Percentiles rank a stretch among this genome's conserved stretches.
Conservation (phyloP, 1,140 invertebrate genomes). For the Venturia canescens region DNA sequence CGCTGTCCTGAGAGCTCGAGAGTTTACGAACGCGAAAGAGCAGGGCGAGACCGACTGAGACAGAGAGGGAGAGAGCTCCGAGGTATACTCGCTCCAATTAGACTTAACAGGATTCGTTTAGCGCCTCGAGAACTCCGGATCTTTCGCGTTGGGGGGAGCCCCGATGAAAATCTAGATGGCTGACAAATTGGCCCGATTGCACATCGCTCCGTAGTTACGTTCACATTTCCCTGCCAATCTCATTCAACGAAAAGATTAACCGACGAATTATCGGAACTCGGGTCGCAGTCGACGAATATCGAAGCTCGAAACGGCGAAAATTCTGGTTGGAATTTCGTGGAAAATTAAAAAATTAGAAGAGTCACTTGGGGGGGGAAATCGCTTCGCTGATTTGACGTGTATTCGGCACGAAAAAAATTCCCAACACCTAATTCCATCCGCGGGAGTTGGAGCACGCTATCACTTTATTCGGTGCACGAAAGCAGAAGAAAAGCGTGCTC, state of each 20-base stretch:
- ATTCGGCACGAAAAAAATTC: too few species aligned
- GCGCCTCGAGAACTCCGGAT: constrained; percentile 38
- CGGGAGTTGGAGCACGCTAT: too few species aligned
- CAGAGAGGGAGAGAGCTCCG: constrained; percentile 4
- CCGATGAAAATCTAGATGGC: constrained; percentile 39
- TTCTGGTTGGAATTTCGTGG: too few species aligned
- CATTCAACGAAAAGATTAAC: neutral
- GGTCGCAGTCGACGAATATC: too few species aligned
- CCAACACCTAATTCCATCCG: too few species aligned
- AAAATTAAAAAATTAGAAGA: too few species aligned
- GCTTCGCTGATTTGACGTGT: too few species aligned
- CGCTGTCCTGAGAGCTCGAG: constrained; percentile 19
- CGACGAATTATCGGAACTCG: too few species aligned
- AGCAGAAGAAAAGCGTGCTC: too few species aligned
- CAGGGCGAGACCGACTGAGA: neutral
- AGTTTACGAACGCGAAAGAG: constrained; percentile 13
- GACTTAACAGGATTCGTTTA: constrained; percentile 46
- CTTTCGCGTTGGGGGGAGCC: constrained; percentile 26
- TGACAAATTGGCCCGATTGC: constrained; percentile 40
- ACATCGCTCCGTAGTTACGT: constrained; percentile 16
- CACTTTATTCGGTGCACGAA: too few species aligned
- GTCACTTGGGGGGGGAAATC: too few species aligned
- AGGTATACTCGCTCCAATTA: constrained; percentile 44
- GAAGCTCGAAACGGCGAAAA: too few species aligned
- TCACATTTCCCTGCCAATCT: neutral